Evolutionary conservation across 2,113 vertebrate species (phyloP).

Genomic region (Engystomops pustulosus): DNA sequence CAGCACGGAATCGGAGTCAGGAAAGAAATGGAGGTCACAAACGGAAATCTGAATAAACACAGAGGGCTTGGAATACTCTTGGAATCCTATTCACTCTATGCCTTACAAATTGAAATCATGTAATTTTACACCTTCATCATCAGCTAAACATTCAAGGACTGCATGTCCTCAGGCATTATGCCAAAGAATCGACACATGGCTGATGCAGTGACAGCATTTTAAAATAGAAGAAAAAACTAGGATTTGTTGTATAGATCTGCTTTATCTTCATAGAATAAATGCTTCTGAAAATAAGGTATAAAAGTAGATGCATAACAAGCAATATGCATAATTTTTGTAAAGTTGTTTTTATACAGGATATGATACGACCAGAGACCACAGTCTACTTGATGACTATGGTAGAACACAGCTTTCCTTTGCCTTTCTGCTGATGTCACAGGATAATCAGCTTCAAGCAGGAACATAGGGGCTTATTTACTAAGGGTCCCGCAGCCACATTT

Average conservation of each 20-base stretch:
- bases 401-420: too few species aligned
- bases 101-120: slow-evolving; percentile 38
- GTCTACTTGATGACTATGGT: too few species aligned
- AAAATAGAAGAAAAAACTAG: slow-evolving; percentile 9
- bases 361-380: too few species aligned
- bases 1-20: too few species aligned
- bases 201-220: slow-evolving; percentile 6
- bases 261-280: not conserved
- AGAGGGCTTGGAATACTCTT: too few species aligned
- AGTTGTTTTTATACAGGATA: not conserved
- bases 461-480: too few species aligned
- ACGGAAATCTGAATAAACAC: too few species aligned
- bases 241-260: slow-evolving; percentile 6
- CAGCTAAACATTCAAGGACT: slow-evolving; percentile 34
- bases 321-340: not conserved
- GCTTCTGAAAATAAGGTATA: not conserved
- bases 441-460: too few species aligned
- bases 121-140: slow-evolving; percentile 21
- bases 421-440: too few species aligned
- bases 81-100: not conserved
- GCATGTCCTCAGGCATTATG: slow-evolving; percentile 17
- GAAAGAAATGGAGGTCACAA: too few species aligned
- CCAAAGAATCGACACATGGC: slow-evolving; percentile 4
- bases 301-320: not conserved
- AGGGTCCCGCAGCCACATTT: too few species aligned